Evolutionary conservation across 2,888 invertebrate species (phyloP).

Genomic region (Perizoma flavofasciatum): DNA sequence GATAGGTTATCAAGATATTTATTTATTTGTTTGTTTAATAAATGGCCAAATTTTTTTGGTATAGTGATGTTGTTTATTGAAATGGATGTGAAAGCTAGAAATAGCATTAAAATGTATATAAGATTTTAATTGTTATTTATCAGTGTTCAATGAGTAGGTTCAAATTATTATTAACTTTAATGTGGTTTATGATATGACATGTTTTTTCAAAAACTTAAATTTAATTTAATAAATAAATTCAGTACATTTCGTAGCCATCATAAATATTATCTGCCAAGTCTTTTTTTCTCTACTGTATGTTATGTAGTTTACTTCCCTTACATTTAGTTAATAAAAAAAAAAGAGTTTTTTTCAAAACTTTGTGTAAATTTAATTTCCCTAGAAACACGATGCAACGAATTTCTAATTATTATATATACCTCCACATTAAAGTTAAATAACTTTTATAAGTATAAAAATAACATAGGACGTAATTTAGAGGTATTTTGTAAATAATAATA

Average conservation of each 20-base stretch:
- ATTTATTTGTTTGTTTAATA: no score
- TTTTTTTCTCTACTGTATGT: no score
- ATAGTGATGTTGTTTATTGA: conserved; percentile 5
- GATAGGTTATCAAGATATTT: no score
- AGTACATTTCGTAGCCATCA: no score
- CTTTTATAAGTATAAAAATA: conserved; percentile 16
- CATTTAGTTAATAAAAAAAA: no score
- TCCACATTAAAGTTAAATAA: conserved; percentile 36
- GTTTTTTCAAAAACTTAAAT: conserved; percentile 9
- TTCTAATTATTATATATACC: conserved; percentile 7
- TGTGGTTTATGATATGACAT: conserved; percentile 31
- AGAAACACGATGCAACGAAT: conserved; percentile 23
- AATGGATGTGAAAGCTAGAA: conserved; percentile 27
- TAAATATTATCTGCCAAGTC: no score
- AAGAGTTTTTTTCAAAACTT: no score
- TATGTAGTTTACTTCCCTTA: no score
- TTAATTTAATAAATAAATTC: conserved; percentile 3
- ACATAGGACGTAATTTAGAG: conserved; percentile 38
- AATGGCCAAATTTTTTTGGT: neutral
- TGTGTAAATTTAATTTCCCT: neutral
- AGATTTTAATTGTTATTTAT: conserved; percentile 32
- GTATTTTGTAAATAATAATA: conserved; percentile 49
- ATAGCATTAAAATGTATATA: conserved; percentile 27
- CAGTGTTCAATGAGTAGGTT: conserved; percentile 45
- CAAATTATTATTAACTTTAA: conserved; percentile 25